Base-by-base conservation (phyloP, 2,797 vertebrate genomes). In the Thripadectes ignobilis region DNA sequence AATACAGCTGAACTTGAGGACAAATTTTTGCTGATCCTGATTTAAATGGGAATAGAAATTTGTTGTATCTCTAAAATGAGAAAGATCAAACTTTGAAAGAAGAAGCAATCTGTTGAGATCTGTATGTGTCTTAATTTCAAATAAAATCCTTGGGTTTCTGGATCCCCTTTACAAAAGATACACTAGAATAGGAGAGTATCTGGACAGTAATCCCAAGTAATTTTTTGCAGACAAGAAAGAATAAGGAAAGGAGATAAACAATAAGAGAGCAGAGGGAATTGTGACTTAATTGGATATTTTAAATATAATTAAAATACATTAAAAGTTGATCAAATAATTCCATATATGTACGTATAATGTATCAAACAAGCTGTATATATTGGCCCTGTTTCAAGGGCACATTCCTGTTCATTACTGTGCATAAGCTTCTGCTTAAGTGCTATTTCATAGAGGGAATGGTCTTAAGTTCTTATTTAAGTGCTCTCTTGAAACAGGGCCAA, bases 221-320 rank as follows among this genome's bases (percentile, higher is more conserved):
- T 69, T 91, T 83, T 83, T 87, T 95, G 73, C 32, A 62, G 34
- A 36, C 9, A 7, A 89, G 51, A 72, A 80, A 67, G 48, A 81
- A 57, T 62, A 45, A 82, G 11, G 13, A 89, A 84, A 86, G 68
- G 22, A 48, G 23, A 57, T 48, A 90, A 94, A 90, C 46, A 78
- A 26, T 82, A 58, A 88, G 22, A 46, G 4, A 89, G 18, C 14
- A 76, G 27, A 71, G 59, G 67, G 48, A 93, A 63, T 65, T 92
- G 55, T 79, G 10, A 65, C 36, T 88, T 92, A 85, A 89, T 38
- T 66, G 23, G 26, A 63, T 83, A 81, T 73, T 91, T 89, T 78
- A 93, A 94, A 91, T 92, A 78, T 43, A 80, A 91, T 88, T 88
- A 75, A 85, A 91, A 89, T 88, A 88, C 41, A 74, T 85, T 90